Base-by-base conservation (phyloP, 2,888 invertebrate species). In the Lepidochrysops patricia region DNA sequence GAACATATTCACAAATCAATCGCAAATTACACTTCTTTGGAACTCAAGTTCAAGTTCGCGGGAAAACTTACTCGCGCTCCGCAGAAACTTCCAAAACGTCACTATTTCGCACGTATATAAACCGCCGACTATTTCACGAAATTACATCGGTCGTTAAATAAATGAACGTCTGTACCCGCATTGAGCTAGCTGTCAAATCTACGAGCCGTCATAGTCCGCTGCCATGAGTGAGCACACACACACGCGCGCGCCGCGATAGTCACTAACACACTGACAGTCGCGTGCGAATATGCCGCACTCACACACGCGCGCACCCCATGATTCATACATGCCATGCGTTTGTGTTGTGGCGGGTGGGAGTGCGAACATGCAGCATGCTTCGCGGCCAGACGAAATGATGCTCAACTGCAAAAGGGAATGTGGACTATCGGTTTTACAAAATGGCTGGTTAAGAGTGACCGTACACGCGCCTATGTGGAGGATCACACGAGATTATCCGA, bases 121-220 rank as follows among this genome's bases (percentile, higher is more conserved):
- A 79, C 77, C 77, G 79, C 79, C 78, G 78, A 76, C 73, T 79
- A 81, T 79, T 84, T 78, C 76, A 84, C 84, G 76, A 79, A 83
- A 85, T 85, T 83, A 85, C 79, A 79, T 81, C 81, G 80, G 80
- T 77, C 79, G 79, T 76, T 79, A 84, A 84, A 76, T 87, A 86
- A 54, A 87, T 86, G 82, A 84, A 89, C 89, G 89, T 89, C 88
- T 89, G 88, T 82, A 80, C 89, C 86, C 85, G 88, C 88, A 88
- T 89, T 90, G 88, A 89, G 88, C 88, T 88, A 89, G 89, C 89
- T 90, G 90, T 90, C 90, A 90, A 89, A 89, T 89, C 89, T 89
- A 90, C 89, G 88, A 83, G 82, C 89, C 89, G 89, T 90, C 89
- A 90, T 89, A 88, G 89, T 85, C 85, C 78, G 88, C 83, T 87